Base-by-base conservation (phyloP, 2,113 vertebrate species). In the Eulacestoma nigropectus region DNA sequence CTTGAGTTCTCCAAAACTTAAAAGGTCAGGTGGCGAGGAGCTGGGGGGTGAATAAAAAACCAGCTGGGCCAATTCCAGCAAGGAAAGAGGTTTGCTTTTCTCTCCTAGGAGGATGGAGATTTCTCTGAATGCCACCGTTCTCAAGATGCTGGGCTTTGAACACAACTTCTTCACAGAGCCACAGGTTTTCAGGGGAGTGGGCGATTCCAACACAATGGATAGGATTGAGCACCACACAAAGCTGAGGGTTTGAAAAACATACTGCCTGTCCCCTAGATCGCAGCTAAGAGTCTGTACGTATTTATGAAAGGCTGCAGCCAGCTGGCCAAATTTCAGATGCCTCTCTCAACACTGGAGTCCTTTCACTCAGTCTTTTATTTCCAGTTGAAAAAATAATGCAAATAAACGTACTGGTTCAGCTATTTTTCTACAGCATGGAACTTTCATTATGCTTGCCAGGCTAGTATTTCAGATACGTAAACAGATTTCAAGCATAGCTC, bases 401-500 rank as follows among this genome's bases (percentile, higher is more conserved):
- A 95, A 75, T 56, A 56, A 32, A 75, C 1, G 0, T 55, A 76
- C 42, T 29, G 56, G 22, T 87, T 85, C 60, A 77, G 86, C 42
- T 74, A 52, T 70, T 84, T 80, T 81, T 86, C 68, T 77, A 55
- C 33, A 90, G 68, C 52, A 39, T 23, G 39, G 80, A 76, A 84
- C 68, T 91, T 75, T 15, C 41, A 84, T 68, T 46, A 81, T 35
- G 60, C 73, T 93, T 93, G 68, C 55, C 70, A 80, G 37, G 69
- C 26, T 88, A 83, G 70, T 74, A 73, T 82, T 91, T 97, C 72
- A 93, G 82, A 92, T 73, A 44, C 13, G 75, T 46, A 88, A 88
- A 84, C 72, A 92, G 80, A 93, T 79, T 95, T 78, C 56, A 95
- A 91, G 82, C 57, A 69, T 68, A 91, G 59, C 75, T 83, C 72